Percentiles rank a stretch among this genome's conserved stretches.
phyloP scores from a whole-genome alignment of 2,113 vertebrate species.

The Ameiurus melas region DNA sequence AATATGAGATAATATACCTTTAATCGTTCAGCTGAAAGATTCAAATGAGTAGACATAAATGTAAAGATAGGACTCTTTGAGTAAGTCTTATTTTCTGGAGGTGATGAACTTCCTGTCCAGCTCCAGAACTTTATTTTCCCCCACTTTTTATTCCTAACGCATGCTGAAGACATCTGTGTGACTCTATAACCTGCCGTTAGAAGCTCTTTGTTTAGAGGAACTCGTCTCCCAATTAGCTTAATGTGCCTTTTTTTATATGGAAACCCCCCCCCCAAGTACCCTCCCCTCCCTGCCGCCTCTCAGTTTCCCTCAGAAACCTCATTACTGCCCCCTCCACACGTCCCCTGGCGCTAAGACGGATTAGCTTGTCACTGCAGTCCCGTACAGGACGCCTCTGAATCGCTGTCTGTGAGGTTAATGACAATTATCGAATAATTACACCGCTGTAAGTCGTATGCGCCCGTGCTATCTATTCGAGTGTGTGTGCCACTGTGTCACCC shows the following conservation, averaged over 20 bases:
- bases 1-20: background rate
- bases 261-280: conserved; percentile 84
- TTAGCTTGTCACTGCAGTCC: conserved; percentile 99
- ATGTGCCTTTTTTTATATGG: conserved; percentile 86
- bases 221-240: conserved; percentile 99
- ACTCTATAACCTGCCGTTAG: conserved; percentile 89
- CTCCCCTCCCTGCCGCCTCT: conserved; percentile 86
- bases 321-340: conserved; percentile 76
- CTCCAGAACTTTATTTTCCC: background rate
- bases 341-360: conserved; percentile 97
- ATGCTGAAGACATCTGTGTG: background rate
- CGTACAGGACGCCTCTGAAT: conserved; percentile 99
- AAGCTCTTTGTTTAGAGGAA: conserved; percentile 96
- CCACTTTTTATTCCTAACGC: background rate
- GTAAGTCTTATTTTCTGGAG: background rate
- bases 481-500: conserved; percentile 85
- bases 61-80: background rate
- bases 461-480: conserved; percentile 90
- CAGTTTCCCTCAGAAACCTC: conserved; percentile 77
- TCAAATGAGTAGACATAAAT: background rate
- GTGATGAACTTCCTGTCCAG: background rate
- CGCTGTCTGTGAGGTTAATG: conserved; percentile 99
- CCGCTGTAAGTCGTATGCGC: conserved; percentile 84
- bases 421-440: conserved; percentile 99
- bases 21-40: background rate